Evolutionary conservation across 2,888 invertebrate species (phyloP), one percentile per base, ranked within the genome.

Genomic region (Sminthurinus aureus): DNA sequence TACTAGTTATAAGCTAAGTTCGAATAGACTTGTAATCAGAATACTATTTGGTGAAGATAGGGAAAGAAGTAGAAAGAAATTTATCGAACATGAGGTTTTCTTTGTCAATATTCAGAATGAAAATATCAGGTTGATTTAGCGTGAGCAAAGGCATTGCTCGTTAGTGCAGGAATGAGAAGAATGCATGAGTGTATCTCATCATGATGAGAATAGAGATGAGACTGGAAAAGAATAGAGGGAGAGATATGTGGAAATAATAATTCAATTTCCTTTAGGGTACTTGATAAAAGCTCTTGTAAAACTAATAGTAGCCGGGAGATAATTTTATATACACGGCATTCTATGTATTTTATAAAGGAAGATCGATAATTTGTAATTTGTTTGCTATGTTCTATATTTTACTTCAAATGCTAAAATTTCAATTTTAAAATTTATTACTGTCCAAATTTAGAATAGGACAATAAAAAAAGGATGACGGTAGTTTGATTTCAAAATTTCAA

Each of bases 91-190:
- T 58, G 58, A 58, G 58, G 58, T 58, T 58, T 58, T 58, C 58
- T 58, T 58, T 58, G 58, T 15, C 58, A 58, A 58, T 38, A 38
- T 6, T n/a, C 67, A 67, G 24, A 0, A 26, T 13, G 24, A 26
- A 24, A 71, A 20, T 71, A 26, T 71, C 71, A 71, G 24, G 24
- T 71, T 71, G 71, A 71, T 71, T 71, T 71, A 22, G 71, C 22
- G 26, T 71, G 24, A 71, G 24, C 20, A 24, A 71, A 71, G 24
- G 71, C 24, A 15, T 71, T 71, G 71, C 26, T 71, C 71, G 24
- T 71, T 71, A 71, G 71, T 22, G 24, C 12, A 12, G 24, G 26
- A 71, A 58, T 58, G 13, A 18, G 58, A 58, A 58, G 38, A 58
- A 18, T 58, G 58, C 38, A 38, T 38, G 58, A 58, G 18, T 58